Evolutionary conservation across 2,113 vertebrate genomes (phyloP).

Genomic region (Aegithalos caudatus): DNA sequence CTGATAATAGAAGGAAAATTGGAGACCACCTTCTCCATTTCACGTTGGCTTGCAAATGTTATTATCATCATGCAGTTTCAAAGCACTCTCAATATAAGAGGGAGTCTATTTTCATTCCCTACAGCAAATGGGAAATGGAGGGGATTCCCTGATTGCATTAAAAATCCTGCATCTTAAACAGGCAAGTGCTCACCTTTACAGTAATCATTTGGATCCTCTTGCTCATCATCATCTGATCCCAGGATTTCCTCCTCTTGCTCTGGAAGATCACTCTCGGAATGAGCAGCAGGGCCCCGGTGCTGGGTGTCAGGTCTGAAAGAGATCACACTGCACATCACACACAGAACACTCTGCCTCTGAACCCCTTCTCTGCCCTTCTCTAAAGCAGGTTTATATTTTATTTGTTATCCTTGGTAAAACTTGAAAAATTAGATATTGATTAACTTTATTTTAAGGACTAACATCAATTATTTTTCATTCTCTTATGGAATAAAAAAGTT

Average conservation of each 20-base stretch:
- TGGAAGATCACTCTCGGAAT: conserved; percentile 83
- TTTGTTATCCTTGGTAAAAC: not conserved
- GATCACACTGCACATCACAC: not conserved
- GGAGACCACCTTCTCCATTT: not conserved
- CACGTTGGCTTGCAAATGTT: not conserved
- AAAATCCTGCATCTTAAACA: not conserved
- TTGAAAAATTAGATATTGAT: not conserved
- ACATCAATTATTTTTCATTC: not conserved
- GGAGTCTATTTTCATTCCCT: not conserved
- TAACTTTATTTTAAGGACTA: not conserved
- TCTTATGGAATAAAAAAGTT: not conserved
- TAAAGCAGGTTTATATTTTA: not conserved
- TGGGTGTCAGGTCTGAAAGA: conserved; percentile 86
- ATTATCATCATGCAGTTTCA: not conserved
- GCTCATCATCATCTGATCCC: conserved; percentile 96
- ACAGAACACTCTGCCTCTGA: not conserved
- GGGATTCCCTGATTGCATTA: not conserved
- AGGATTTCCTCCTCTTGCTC: conserved; percentile 96
- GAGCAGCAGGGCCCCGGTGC: conserved; percentile 80
- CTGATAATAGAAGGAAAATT: not conserved
- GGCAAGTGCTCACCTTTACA: conserved; percentile 81
- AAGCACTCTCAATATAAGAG: not conserved
- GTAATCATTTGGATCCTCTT: conserved; percentile 97
- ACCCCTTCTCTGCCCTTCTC: not conserved
- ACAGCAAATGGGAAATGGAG: not conserved